phyloP scores from a whole-genome alignment of 2,888 invertebrate species.

The Sphecodes monilicornis region DNA sequence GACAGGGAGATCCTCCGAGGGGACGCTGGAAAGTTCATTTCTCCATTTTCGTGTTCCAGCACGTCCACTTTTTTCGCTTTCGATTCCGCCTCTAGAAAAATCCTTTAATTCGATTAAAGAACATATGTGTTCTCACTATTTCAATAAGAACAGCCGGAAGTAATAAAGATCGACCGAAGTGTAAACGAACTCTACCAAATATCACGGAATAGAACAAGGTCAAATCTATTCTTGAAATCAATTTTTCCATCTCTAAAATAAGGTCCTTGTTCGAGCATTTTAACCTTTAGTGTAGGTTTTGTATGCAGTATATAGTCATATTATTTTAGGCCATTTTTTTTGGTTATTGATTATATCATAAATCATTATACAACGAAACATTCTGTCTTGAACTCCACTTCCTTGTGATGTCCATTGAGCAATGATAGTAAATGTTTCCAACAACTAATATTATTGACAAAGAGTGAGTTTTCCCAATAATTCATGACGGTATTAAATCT shows the following conservation, averaged over 20 bases:
- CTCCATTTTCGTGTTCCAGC: slow-evolving; percentile 78
- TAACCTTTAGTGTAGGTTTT: no score
- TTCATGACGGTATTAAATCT: no score
- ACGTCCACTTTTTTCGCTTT: slow-evolving; percentile 46
- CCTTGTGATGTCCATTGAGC: no score
- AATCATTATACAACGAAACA: no score
- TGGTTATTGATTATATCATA: no score
- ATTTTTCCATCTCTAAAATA: background rate
- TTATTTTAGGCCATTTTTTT: no score
- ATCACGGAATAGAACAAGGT: background rate
- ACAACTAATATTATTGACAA: no score
- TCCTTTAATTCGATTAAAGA: slow-evolving; percentile 19
- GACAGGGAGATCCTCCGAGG: slow-evolving; percentile 45
- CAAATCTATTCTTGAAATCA: background rate
- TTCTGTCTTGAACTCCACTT: no score
- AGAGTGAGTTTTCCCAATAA: no score
- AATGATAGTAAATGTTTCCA: no score
- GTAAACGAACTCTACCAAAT: background rate
- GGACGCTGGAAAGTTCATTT: slow-evolving; percentile 73
- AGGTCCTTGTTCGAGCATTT: background rate
- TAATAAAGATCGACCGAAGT: background rate
- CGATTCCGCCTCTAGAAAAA: background rate
- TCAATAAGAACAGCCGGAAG: background rate
- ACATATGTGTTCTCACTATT: background rate
- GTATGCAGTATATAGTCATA: no score